Conservation (phyloP, 1,140 invertebrate genomes). For the Lanistes nyassanus region DNA sequence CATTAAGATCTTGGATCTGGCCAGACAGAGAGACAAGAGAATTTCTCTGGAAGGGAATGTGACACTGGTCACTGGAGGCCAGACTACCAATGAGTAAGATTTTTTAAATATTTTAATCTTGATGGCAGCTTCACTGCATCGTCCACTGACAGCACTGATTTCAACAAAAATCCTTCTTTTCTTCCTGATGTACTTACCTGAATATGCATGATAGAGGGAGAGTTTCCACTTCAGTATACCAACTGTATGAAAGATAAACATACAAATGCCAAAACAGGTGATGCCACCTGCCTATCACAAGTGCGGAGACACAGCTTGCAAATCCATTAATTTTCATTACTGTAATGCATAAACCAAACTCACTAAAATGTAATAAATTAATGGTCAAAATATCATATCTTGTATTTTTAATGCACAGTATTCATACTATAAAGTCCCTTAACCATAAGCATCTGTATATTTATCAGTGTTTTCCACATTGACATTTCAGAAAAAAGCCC, state of each 20-base stretch:
- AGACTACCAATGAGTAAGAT: background rate
- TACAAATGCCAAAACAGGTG: too few species aligned
- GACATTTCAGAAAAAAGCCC: constrained; percentile 18
- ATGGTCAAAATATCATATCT: too few species aligned
- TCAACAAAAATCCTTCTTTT: background rate
- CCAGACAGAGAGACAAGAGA: constrained; percentile 79
- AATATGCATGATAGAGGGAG: background rate
- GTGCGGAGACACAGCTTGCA: too few species aligned
- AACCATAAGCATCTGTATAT: too few species aligned
- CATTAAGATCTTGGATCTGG: constrained; percentile 83
- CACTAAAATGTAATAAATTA: too few species aligned
- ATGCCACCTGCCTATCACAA: too few species aligned
- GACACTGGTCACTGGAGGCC: background rate
- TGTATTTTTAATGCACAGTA: too few species aligned
- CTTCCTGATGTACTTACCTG: background rate
- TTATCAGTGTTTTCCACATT: too few species aligned
- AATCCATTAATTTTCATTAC: too few species aligned
- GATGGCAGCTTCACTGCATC: background rate
- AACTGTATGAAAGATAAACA: background rate
- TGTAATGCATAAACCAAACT: too few species aligned
- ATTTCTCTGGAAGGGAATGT: constrained; percentile 78
- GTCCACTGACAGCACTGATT: background rate
- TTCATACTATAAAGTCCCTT: too few species aligned
- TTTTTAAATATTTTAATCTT: constrained; percentile 9
- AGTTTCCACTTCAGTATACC: background rate